Conservation (phyloP, 2,113 vertebrate genomes). For the Podarcis muralis region DNA sequence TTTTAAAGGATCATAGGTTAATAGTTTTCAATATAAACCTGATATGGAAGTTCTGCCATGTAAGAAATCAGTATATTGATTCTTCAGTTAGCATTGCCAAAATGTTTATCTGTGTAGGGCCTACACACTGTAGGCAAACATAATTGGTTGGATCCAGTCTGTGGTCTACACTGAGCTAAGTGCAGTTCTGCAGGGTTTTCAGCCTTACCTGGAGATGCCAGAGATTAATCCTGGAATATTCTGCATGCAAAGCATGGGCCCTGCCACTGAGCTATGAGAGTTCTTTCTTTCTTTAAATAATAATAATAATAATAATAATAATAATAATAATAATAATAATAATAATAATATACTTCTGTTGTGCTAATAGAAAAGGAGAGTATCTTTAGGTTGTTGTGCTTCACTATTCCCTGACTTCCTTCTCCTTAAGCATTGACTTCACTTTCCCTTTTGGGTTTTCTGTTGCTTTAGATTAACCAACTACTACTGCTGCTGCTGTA, state of each 20-base stretch:
- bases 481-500: too few relatives aligned
- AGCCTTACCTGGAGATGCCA: not conserved
- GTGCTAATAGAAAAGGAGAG: conserved; percentile 22
- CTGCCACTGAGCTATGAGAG: not conserved
- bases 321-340: not conserved
- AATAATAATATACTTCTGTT: not conserved
- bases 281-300: not conserved
- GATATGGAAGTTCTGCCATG: fast-evolving
- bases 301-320: not conserved
- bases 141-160: not conserved
- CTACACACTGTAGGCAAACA: not conserved
- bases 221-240: not conserved
- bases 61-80: fast-evolving
- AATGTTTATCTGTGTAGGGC: not conserved
- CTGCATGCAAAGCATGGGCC: not conserved
- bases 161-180: not conserved
- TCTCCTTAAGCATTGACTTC: not conserved
- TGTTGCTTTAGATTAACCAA: not conserved
- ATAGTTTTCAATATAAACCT: not conserved
- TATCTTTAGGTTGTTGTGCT: conserved; percentile 5
- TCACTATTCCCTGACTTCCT: not conserved
- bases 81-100: not conserved
- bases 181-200: not conserved
- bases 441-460: not conserved
- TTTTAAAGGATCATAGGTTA: not conserved